Conservation (phyloP, 2,797 vertebrate species). For the Strix occidentalis region DNA sequence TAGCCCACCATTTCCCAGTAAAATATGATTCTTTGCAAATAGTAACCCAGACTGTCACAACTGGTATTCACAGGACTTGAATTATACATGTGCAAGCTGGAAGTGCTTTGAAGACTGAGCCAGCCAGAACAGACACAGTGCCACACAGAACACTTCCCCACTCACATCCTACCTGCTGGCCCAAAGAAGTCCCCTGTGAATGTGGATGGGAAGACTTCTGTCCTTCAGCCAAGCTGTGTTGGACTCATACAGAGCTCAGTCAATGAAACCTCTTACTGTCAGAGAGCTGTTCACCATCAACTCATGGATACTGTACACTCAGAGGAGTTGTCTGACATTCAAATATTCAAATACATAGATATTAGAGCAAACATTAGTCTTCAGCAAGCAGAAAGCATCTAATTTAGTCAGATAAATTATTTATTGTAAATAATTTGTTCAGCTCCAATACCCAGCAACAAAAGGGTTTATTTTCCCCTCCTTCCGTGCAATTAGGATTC, state of each 20-base stretch:
- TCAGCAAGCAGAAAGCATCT: conserved; percentile 9
- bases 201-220: neutral
- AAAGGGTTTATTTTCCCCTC: neutral
- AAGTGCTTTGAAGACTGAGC: neutral
- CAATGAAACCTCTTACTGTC: neutral
- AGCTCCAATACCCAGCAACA: neutral
- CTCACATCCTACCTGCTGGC: neutral
- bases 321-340: neutral
- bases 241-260: neutral
- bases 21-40: conserved; percentile 26
- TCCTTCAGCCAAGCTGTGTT: neutral
- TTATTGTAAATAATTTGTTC: conserved; percentile 38
- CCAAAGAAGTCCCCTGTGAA: neutral
- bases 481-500: neutral
- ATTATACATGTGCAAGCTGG: conserved; percentile 36
- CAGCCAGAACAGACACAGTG: neutral
- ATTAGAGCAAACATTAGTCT: neutral
- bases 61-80: conserved; percentile 14
- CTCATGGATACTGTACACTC: neutral
- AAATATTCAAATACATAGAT: neutral
- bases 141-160: neutral
- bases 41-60: conserved; percentile 13
- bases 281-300: neutral
- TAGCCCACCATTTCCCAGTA: neutral
- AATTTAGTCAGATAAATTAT: conserved; percentile 39